Evolutionary conservation across 2,797 vertebrate genomes (phyloP).

Genomic region (Phoeniculus purpureus): DNA sequence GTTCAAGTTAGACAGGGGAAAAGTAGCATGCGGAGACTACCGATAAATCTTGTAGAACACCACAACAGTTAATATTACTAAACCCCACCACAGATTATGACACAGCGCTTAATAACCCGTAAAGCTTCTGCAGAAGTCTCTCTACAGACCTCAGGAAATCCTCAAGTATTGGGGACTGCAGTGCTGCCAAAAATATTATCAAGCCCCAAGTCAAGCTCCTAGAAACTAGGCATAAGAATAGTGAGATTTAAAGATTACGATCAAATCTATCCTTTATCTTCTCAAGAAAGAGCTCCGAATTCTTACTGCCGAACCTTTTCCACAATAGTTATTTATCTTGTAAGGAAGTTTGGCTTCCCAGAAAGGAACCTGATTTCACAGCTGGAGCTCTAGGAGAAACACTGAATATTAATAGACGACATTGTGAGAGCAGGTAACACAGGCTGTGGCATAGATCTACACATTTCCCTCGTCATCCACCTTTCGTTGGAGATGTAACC

Average conservation of each 20-base stretch:
- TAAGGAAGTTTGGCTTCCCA: not conserved
- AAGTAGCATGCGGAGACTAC: not conserved
- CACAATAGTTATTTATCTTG: not conserved
- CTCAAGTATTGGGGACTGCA: not conserved
- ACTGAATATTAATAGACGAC: not conserved
- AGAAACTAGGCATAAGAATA: not conserved
- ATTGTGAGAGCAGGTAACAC: not conserved
- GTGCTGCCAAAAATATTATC: not conserved
- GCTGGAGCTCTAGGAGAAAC: not conserved
- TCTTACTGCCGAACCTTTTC: not conserved
- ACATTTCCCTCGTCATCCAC: not conserved
- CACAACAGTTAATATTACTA: not conserved
- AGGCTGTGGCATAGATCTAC: not conserved
- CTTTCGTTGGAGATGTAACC: not conserved
- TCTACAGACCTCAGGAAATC: not conserved
- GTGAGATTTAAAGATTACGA: slow-evolving; percentile 12
- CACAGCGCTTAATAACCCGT: not conserved
- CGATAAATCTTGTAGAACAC: not conserved
- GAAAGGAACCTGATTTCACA: slow-evolving; percentile 7
- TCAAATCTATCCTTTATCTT: not conserved
- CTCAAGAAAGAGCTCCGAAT: not conserved
- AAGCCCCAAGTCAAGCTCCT: not conserved
- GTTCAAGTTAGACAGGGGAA: not conserved
- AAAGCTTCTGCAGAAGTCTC: not conserved
- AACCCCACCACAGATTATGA: not conserved